Evolutionary conservation across 2,113 vertebrate genomes (phyloP), one percentile per base, ranked within the genome.

Genomic region (Paramisgurnus dabryanus): DNA sequence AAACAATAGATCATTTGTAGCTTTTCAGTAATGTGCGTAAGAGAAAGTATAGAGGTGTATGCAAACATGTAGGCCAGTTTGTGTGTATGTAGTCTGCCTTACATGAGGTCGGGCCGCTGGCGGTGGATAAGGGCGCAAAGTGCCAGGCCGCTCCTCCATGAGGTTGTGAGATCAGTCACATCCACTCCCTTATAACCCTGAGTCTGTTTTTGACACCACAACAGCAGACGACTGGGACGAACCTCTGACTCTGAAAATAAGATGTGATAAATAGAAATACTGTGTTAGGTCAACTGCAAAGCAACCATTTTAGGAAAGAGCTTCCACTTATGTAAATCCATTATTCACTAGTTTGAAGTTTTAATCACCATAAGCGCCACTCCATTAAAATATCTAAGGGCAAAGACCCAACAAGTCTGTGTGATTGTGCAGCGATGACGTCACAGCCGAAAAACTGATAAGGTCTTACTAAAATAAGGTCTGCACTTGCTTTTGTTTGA

Each of bases 151-250:
- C 89, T 96, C 78, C 85, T 95, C 97, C 97, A 98, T 79, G 96
- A 98, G 4, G 88, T 92, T 0, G 92, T 94, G 80, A 98, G 93
- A 90, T 99, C 91, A 0, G 92, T 95, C 87, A 99, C 76, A 0
- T 78, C 74, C 6, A 98, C 95, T 0, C 94, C 94, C 60, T 89
- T 83, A 89, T 99, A 99, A 27, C 95, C 96, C 76, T 94, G 93
- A 0, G 96, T 97, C 68, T 98, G 96, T 57, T 93, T 95, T 92
- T 97, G 97, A 90, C 97, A 98, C 97, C 97, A 99, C 45, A 92
- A 95, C 90, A 99, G 66, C 79, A 99, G 94, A 27, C 94, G 95
- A 85, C 92, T 92, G 0, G 96, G 95, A 63, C 91, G 92, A 70
- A 95, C 91, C 53, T 97, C 96, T 0, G 95, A 96, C 84, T 97